phyloP scores from a whole-genome alignment of 2,113 vertebrate genomes.

The Chelonoidis abingdonii region DNA sequence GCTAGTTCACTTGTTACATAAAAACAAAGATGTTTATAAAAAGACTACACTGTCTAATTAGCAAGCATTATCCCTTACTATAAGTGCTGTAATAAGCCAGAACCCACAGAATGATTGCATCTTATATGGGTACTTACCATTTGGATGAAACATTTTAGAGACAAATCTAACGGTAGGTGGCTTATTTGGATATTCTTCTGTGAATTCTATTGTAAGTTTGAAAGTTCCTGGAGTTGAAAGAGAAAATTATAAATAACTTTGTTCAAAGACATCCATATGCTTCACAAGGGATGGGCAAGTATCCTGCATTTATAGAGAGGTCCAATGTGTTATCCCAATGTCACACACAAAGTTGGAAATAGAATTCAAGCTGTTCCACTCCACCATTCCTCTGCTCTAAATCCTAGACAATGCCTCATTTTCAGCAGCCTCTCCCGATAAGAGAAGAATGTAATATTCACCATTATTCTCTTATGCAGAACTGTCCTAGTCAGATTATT shows the following conservation, averaged over 20 bases:
- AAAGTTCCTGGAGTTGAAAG: slow-evolving; percentile 89
- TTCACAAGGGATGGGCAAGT: neutral
- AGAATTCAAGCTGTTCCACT: neutral
- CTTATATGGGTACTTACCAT: slow-evolving; percentile 84
- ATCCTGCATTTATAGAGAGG: neutral
- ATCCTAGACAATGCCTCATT: neutral
- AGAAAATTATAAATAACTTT: neutral
- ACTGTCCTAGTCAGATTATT: neutral
- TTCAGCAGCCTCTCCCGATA: neutral
- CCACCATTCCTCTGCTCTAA: neutral
- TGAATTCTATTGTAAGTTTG: slow-evolving; percentile 99
- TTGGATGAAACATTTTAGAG: slow-evolving; percentile 99
- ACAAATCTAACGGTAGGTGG: slow-evolving; percentile 99
- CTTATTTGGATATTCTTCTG: slow-evolving; percentile 99
- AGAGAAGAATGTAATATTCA: neutral
- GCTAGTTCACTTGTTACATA: neutral
- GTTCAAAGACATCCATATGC: neutral
- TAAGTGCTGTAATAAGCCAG: neutral
- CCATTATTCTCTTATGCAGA: neutral
- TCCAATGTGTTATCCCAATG: neutral
- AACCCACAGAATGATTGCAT: neutral
- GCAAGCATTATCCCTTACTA: neutral
- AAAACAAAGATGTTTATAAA: neutral
- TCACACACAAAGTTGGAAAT: neutral
- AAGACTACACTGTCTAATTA: neutral